Conservation (phyloP, 1,140 invertebrate genomes). For the Pseudoatta argentina region DNA sequence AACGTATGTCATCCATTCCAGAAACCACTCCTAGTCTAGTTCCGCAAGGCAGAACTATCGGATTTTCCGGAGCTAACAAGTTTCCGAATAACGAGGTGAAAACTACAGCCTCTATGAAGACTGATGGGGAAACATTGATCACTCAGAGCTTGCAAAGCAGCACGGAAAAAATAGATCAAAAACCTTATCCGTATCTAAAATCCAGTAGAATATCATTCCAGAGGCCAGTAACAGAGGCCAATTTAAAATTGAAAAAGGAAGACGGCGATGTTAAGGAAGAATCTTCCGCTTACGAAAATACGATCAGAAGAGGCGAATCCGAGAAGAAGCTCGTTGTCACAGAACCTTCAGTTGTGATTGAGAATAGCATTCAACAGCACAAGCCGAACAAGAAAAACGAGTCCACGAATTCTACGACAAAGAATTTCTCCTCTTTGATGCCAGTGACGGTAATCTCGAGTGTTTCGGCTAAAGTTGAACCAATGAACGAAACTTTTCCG, state of each 20-base stretch:
- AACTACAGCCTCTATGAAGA: slow-evolving; percentile 37
- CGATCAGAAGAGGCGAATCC: slow-evolving; percentile 74
- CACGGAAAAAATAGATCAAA: slow-evolving; percentile 50
- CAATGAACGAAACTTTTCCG: slow-evolving; percentile 43
- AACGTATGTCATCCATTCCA: background rate
- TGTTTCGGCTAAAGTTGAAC: background rate
- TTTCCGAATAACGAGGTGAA: slow-evolving; percentile 66
- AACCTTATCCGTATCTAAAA: slow-evolving; percentile 69
- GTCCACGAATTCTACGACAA: slow-evolving; percentile 22
- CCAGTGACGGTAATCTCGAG: background rate
- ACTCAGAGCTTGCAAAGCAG: slow-evolving; percentile 17
- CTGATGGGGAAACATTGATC: background rate
- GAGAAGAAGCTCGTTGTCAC: slow-evolving; percentile 78
- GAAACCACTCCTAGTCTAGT: slow-evolving; percentile 47
- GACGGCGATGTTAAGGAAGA: slow-evolving; percentile 66
- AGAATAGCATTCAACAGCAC: slow-evolving; percentile 79
- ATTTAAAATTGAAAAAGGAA: background rate
- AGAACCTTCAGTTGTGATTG: slow-evolving; percentile 77
- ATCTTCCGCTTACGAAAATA: slow-evolving; percentile 79
- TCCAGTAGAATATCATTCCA: background rate
- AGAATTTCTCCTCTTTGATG: background rate
- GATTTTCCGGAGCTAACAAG: slow-evolving; percentile 71
- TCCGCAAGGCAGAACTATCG: slow-evolving; percentile 79
- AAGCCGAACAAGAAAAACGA: slow-evolving; percentile 65
- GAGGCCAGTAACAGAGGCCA: background rate